Evolutionary conservation across 1,140 invertebrate species (phyloP).

Genomic region (Glossosoma conforme): DNA sequence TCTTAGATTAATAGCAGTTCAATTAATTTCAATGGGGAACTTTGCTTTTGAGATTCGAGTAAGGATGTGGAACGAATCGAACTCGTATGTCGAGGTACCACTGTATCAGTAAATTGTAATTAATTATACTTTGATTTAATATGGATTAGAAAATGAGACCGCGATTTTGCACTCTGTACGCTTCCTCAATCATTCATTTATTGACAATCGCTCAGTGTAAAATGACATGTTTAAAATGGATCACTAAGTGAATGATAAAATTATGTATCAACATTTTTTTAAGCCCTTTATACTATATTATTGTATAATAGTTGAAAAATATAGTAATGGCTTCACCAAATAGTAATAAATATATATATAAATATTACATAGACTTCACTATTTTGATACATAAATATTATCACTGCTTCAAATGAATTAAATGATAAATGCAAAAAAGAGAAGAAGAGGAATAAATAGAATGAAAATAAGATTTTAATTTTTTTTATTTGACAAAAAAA

Average conservation of each 20-base stretch:
- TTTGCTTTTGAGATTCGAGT: no score
- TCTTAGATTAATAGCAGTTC: no score
- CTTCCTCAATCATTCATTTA: no score
- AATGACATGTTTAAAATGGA: neutral
- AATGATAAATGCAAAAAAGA: neutral
- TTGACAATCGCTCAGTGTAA: neutral
- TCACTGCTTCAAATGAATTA: neutral
- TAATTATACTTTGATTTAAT: no score
- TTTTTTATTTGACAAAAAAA: neutral
- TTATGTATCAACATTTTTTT: neutral
- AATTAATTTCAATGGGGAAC: no score
- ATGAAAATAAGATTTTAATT: neutral
- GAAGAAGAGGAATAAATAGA: neutral
- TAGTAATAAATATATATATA: neutral
- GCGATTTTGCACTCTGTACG: no score
- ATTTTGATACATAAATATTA: constrained; percentile 1
- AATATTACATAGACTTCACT: neutral
- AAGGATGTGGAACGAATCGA: no score
- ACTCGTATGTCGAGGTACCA: no score
- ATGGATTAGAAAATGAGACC: no score
- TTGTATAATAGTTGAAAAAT: neutral
- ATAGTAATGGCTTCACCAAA: neutral
- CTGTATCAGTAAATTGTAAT: no score
- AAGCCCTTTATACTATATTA: neutral
- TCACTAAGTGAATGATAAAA: no score